Percentiles rank a stretch among this genome's conserved stretches.
Evolutionary conservation across 2,888 invertebrate genomes (phyloP).

Genomic region (Patella ulyssiponensis): DNA sequence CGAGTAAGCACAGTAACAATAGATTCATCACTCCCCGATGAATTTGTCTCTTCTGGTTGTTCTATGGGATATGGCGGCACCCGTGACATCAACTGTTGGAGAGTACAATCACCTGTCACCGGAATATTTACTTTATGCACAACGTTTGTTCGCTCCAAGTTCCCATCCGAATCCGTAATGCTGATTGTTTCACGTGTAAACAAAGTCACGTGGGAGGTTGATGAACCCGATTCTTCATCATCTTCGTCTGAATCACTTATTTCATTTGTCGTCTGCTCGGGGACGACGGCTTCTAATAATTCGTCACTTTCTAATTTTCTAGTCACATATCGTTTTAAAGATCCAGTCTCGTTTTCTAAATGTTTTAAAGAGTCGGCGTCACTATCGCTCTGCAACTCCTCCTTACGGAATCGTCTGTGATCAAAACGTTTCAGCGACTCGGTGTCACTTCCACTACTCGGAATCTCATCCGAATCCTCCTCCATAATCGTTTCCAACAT

Average conservation of each 20-base stretch:
- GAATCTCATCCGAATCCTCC: conserved; percentile 56
- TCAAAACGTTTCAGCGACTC: conserved; percentile 28
- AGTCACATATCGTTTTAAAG: background rate
- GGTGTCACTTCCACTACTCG: conserved; percentile 35
- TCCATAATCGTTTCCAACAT: conserved; percentile 62
- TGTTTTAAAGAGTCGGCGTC: conserved; percentile 29
- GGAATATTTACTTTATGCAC: background rate
- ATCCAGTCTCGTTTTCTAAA: background rate
- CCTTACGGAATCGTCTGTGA: background rate
- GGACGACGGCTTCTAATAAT: conserved; percentile 1
- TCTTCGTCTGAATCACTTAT: background rate
- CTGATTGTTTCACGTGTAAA: conserved; percentile 7
- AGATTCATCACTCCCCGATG: conserved; percentile 43
- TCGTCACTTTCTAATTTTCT: background rate
- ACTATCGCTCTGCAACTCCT: background rate
- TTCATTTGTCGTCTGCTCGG: conserved; percentile 16
- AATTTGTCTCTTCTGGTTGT: conserved; percentile 21
- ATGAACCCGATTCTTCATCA: background rate
- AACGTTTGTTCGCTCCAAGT: conserved; percentile 1
- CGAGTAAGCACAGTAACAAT: conserved; percentile 51
- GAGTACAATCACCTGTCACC: conserved; percentile 13
- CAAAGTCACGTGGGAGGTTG: conserved; percentile 4
- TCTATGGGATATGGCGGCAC: background rate
- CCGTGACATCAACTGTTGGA: background rate
- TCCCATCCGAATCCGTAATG: background rate